Conservation (phyloP, 1,140 invertebrate species). For the Trachelipus rathkii region DNA sequence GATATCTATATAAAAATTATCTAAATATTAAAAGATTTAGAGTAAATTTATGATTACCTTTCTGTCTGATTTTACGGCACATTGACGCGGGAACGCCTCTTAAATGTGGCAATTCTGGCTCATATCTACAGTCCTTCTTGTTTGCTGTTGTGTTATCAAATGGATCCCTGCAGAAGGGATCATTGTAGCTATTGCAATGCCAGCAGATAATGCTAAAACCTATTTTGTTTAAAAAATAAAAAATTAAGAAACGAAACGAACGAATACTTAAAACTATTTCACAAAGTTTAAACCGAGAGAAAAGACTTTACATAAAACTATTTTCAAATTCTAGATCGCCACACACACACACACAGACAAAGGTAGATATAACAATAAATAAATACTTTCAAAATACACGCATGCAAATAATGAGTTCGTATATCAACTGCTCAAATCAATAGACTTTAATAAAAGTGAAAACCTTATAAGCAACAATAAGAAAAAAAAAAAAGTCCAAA, state of each 20-base stretch:
- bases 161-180: conserved; percentile 86
- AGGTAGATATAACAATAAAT: too few relatives aligned
- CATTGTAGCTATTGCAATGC: conserved; percentile 80
- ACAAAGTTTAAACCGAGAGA: too few relatives aligned
- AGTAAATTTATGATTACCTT: conserved; percentile 59
- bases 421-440: too few relatives aligned
- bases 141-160: conserved; percentile 85
- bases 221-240: conserved; percentile 50
- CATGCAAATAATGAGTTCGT: too few relatives aligned
- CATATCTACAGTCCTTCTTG: conserved; percentile 75
- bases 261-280: too few relatives aligned
- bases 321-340: too few relatives aligned
- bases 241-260: not conserved
- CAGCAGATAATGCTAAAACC: conserved; percentile 79
- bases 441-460: too few relatives aligned
- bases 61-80: conserved; percentile 89
- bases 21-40: not conserved
- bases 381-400: too few relatives aligned
- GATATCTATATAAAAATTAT: conserved; percentile 4
- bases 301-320: too few relatives aligned
- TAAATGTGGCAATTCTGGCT: conserved; percentile 62
- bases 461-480: too few relatives aligned
- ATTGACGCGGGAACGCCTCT: conserved; percentile 69
- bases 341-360: too few relatives aligned
- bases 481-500: too few relatives aligned